phyloP scores from a whole-genome alignment of 2,797 vertebrate genomes.

The Gymnocypris eckloni region DNA sequence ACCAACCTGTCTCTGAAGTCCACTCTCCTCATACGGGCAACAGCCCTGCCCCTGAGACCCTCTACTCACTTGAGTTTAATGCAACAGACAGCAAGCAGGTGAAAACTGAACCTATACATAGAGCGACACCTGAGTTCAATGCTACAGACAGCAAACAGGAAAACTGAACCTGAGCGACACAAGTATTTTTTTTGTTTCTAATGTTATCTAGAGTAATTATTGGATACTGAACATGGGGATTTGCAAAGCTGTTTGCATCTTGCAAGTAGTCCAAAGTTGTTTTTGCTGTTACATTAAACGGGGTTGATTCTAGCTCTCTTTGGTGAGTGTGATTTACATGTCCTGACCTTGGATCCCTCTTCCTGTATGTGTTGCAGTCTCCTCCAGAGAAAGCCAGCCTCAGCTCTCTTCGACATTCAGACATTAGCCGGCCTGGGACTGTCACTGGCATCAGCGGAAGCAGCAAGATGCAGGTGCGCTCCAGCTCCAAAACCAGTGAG shows the following conservation, averaged over 20 bases:
- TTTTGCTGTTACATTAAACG: background rate
- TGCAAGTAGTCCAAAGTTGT: background rate
- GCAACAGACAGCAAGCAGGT: constrained; percentile 79
- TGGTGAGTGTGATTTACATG: constrained; percentile 35
- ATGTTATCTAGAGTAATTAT: background rate
- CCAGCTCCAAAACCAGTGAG: constrained; percentile 74
- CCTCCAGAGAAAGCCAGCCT: constrained; percentile 77
- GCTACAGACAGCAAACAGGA: no score
- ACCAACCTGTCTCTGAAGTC: constrained; percentile 69
- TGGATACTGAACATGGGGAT: background rate
- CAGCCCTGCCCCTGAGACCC: constrained; percentile 73
- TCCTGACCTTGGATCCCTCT: constrained; percentile 44
- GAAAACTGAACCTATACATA: constrained; percentile 47
- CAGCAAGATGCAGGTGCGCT: constrained; percentile 75
- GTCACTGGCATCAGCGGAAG: constrained; percentile 60
- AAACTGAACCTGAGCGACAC: no score
- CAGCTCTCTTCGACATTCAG: constrained; percentile 73
- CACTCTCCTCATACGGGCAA: constrained; percentile 66
- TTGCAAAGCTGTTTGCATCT: constrained; percentile 9
- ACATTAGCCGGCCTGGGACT: constrained; percentile 70
- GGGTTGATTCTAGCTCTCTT: constrained; percentile 14
- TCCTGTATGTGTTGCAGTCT: constrained; percentile 75
- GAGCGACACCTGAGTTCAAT: no score
- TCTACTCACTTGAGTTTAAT: constrained; percentile 83
- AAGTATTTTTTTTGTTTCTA: background rate